A percentile compares a stretch with the other conserved stretches of the same genome.
Evolutionary conservation across 2,888 invertebrate genomes (phyloP).

Genomic region (Syrista parreyssii): DNA sequence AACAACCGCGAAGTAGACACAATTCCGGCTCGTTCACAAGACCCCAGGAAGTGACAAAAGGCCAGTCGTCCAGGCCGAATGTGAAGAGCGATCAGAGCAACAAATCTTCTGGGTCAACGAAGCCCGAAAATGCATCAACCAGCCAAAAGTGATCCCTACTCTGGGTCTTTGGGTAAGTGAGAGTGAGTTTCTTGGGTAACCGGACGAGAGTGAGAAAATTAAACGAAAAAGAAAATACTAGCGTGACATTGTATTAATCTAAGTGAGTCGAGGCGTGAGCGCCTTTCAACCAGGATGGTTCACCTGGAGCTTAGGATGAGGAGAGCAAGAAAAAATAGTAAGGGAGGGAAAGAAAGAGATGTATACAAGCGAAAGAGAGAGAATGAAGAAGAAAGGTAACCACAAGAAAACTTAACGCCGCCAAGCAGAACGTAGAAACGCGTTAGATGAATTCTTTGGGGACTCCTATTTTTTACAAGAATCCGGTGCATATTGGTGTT

Average conservation of each 20-base stretch:
- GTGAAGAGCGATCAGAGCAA: slow-evolving; percentile 5
- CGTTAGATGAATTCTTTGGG: background rate
- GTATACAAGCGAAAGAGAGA: slow-evolving; percentile 8
- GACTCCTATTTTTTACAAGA: background rate
- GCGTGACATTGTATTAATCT: background rate
- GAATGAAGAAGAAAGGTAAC: background rate
- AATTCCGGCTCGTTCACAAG: slow-evolving; percentile 53
- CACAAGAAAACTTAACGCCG: background rate
- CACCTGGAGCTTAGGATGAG: background rate
- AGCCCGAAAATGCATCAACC: slow-evolving; percentile 13
- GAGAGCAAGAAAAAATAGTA: background rate
- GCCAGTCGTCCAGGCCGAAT: slow-evolving; percentile 1
- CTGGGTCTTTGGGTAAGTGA: slow-evolving; percentile 27
- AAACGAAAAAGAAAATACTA: background rate
- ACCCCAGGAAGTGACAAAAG: slow-evolving; percentile 43
- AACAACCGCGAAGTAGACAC: slow-evolving; percentile 47
- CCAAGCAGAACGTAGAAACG: background rate
- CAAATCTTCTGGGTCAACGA: slow-evolving; percentile 17
- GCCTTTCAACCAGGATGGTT: background rate
- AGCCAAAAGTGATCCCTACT: slow-evolving; percentile 25
- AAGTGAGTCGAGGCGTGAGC: background rate
- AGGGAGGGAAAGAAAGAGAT: background rate
- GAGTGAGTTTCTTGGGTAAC: background rate
- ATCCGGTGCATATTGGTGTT: background rate
- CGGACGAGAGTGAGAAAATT: background rate